A percentile compares a stretch with the other conserved stretches of the same genome.
Evolutionary conservation across 2,113 vertebrate species (phyloP).

Genomic region (Nipponia nippon): DNA sequence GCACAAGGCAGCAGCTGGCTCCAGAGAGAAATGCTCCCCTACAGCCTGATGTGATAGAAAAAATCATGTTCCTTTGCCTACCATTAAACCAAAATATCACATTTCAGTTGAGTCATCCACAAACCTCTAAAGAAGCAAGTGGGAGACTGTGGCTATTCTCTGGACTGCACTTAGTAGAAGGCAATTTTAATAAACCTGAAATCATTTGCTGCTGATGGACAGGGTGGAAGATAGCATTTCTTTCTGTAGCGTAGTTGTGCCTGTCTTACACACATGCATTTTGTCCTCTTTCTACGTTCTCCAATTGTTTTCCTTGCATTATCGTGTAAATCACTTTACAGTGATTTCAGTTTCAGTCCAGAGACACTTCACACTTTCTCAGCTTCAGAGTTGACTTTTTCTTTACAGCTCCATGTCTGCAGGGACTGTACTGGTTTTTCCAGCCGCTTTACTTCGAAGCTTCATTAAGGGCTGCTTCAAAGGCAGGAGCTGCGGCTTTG

Average conservation of each 20-base stretch:
- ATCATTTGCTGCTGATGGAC: background rate
- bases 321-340: background rate
- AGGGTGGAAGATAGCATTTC: background rate
- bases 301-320: background rate
- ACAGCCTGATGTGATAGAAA: background rate
- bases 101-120: background rate
- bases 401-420: background rate
- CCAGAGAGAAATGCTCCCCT: background rate
- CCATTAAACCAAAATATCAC: background rate
- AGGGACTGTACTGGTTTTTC: background rate
- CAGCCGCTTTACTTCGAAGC: background rate
- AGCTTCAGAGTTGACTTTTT: background rate
- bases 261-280: background rate
- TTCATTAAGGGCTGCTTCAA: background rate
- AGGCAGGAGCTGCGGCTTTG: background rate
- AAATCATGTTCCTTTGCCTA: background rate
- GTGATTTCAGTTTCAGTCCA: background rate
- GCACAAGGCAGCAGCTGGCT: background rate
- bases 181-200: background rate
- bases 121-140: background rate
- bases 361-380: background rate
- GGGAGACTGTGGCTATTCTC: background rate
- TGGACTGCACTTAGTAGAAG: background rate
- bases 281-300: background rate
- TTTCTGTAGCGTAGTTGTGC: background rate